These are phyloP conservation scores for Crotalus helleri DNA, from an alignment of 2,113 vertebrate genomes.

Conservation along the genomic window DNA sequence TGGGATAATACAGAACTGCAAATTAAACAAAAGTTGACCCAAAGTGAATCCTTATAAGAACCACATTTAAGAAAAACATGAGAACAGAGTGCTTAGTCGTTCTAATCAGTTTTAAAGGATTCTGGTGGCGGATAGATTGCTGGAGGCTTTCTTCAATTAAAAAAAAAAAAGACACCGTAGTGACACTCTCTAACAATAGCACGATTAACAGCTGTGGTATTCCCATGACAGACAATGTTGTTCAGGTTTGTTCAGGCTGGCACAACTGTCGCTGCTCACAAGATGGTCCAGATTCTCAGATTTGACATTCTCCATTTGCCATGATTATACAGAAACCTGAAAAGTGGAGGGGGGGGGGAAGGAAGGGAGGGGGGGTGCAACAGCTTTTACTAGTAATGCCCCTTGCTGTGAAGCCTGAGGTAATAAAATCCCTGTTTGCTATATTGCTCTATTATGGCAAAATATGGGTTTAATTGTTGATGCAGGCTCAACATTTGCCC, in stretches of 20 bases:
- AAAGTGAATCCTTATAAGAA: conserved; percentile 11
- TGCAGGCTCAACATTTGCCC: conserved; percentile 43
- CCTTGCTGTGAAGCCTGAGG: conserved; percentile 58
- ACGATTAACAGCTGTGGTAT: conserved; percentile 81
- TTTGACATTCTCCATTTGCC: conserved; percentile 50
- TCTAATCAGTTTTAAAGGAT: conserved; percentile 43
- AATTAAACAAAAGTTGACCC: conserved; percentile 2
- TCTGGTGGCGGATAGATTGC: conserved; percentile 60
- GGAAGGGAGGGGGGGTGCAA: not conserved
- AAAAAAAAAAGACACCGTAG: conserved; percentile 41
- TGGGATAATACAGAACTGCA: not conserved
- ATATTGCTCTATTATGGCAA: conserved; percentile 46
- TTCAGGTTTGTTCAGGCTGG: conserved; percentile 65
- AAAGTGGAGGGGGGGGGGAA: not conserved
- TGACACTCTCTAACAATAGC: conserved; percentile 72
- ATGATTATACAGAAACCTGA: conserved; percentile 37
- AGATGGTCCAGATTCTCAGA: conserved; percentile 70
- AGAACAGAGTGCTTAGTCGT: conserved; percentile 40
- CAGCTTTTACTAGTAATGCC: conserved; percentile 54
- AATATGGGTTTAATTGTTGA: conserved; percentile 62
- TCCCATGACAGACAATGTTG: conserved; percentile 83
- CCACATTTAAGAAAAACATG: not conserved
- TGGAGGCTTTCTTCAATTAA: conserved; percentile 54
- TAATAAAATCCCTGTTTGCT: conserved; percentile 58
- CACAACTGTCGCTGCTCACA: conserved; percentile 72